A percentile compares a stretch with the other conserved stretches of the same genome.
Conservation (phyloP, 2,888 invertebrate species). For the Argyra leucocephala region DNA sequence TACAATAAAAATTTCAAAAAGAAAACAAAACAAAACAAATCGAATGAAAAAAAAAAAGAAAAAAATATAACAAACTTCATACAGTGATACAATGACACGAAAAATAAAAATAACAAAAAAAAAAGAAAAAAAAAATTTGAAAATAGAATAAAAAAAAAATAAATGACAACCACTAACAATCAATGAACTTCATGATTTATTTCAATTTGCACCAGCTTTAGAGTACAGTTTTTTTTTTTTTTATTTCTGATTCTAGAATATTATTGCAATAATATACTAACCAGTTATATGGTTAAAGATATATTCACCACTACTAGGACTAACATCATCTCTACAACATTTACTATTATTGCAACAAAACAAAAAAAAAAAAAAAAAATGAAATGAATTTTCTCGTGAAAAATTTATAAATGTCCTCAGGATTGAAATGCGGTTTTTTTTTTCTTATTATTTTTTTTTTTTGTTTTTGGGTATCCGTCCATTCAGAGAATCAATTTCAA, state of each 20-base stretch:
- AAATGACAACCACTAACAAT: neutral
- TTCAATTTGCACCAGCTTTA: constrained; percentile 1
- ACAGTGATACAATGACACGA: no score
- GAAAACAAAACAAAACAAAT: no score
- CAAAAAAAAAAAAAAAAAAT: neutral
- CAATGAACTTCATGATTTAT: constrained; percentile 4
- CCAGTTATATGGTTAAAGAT: no score
- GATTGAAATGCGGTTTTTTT: neutral
- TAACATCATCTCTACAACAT: neutral
- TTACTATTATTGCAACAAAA: neutral
- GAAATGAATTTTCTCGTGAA: neutral
- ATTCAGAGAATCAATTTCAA: neutral
- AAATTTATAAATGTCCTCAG: neutral
- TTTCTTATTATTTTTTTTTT: neutral
- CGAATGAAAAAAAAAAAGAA: no score
- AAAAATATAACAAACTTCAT: no score
- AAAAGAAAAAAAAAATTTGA: neutral
- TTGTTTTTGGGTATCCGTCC: neutral
- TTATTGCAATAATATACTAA: no score
- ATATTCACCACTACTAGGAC: neutral
- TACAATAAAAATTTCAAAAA: no score
- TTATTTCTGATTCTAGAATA: no score
- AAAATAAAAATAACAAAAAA: no score
- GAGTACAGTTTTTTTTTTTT: neutral
- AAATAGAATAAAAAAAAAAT: neutral